Evolutionary conservation across 2,797 vertebrate species (phyloP), one percentile per base, ranked within the genome.

Genomic region (Pangasius sanitwongsei): DNA sequence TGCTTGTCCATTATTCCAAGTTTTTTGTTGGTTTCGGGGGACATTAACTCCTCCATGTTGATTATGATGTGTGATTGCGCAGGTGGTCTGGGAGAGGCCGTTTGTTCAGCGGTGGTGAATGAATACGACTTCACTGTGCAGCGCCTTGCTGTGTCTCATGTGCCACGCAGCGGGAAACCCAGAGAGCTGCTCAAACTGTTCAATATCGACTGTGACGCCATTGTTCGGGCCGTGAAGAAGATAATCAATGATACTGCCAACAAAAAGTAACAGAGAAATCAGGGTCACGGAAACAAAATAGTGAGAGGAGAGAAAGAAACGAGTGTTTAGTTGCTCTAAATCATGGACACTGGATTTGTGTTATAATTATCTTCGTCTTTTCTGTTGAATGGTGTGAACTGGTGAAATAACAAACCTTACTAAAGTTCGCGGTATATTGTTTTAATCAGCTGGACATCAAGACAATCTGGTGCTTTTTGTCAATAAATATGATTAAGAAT

Each of bases 41-140:
- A 12, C 9, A 12, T 12, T 12, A 81, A 2, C 3, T n/a, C 25
- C 25, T 18, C 41, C 44, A 16, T 86, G 23, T 13, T 61, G 59
- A 34, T 85, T 37, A 15, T 37, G 48, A 7, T 94, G 61, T 85
- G 86, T 80, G 18, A 88, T 89, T 86, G 81, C 69, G 3, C 91
- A 98, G 97, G 97, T 91, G 97, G 97, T 78, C 94, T 98, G 0
- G 97, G 97, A 1, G 97, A 97, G 91, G 97, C 97, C 0, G 96
- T 97, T 87, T 95, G 93, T 83, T 94, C 96, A 0, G 97, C 95
- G 0, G 95, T 97, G 57, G 93, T 95, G 20, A 95, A 93, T 59
- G 96, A 97, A 86, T 94, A 94, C 0, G 94, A 94, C 67, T 96
- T 97, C 86, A 87, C 91, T 0, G 95, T 97, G 44, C 95, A 95